Conservation (phyloP, 2,797 vertebrate genomes). For the Tangara arthus region DNA sequence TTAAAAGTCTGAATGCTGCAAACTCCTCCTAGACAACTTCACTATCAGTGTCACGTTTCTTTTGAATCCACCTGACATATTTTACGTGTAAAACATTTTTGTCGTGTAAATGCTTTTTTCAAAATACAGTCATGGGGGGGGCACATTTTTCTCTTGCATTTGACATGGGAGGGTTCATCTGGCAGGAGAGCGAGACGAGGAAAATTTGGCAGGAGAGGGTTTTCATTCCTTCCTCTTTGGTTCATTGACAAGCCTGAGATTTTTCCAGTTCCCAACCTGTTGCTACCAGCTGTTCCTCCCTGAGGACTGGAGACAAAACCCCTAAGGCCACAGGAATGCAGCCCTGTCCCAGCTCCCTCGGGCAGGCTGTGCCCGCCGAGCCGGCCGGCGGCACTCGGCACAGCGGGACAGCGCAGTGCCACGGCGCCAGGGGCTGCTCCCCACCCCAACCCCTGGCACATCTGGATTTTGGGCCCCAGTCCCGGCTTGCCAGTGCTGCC, state of each 20-base stretch:
- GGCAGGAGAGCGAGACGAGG: not conserved
- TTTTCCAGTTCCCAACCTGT: not conserved
- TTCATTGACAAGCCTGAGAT: not conserved
- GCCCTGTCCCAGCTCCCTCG: not conserved
- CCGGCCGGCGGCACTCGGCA: fast-evolving
- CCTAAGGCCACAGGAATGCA: fast-evolving
- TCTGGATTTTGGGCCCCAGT: conserved; percentile 36
- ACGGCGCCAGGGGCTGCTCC: not conserved
- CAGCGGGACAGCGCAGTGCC: not conserved
- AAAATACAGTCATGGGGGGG: not conserved
- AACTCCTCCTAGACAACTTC: conserved; percentile 75
- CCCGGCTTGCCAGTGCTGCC: conserved; percentile 20
- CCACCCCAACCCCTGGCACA: not conserved
- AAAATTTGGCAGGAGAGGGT: conserved; percentile 15
- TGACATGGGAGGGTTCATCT: conserved; percentile 17
- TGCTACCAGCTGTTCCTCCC: not conserved
- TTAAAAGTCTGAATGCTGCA: conserved; percentile 22
- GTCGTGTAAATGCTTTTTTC: conserved; percentile 26
- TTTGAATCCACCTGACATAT: conserved; percentile 68
- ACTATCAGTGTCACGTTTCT: conserved; percentile 75
- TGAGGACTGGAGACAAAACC: not conserved
- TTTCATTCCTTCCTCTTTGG: conserved; percentile 11
- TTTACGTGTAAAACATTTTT: conserved; percentile 37
- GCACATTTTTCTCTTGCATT: conserved; percentile 39
- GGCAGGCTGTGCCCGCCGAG: not conserved